Base-by-base conservation (phyloP, 2,888 invertebrate species). In the Oscheius onirici region DNA sequence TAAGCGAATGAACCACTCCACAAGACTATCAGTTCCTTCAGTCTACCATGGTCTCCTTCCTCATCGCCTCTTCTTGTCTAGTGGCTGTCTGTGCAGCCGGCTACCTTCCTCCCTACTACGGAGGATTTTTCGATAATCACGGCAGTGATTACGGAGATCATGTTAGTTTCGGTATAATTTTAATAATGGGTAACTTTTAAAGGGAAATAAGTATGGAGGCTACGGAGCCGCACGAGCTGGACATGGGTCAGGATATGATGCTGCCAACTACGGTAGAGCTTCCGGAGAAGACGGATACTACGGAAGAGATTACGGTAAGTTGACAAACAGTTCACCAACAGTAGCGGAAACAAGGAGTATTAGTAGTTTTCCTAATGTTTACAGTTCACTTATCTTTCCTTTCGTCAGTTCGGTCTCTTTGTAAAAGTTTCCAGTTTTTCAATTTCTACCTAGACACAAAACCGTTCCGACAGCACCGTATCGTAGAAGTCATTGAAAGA, bases 61-160 rank as follows among this genome's bases (percentile, higher is more conserved):
- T 49, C 28, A 26, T 63, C 1, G 28, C 20, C 28, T 49, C 34
- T 20, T 44, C 63, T 1, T 13, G 26, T n/a, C 17, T 63, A 3
- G 46, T 49, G 2, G 49, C 17, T 28, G 63, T 49, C 17, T 24
- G 26, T 17, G 26, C 46, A 10, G 34, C 63, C n/a, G 63, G 11
- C 34, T 63, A 63, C 49, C 26, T 49, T 26, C 49, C 63, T 28
- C 63, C 49, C 11, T 63, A 63, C 26, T 63, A 63, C 26, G 63
- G 63, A 22, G 63, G 49, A n/a, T 63, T 49, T 28, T 63, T 63
- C 63, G 63, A 63, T 26, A 34, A 49, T n/a, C 63, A 49, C n/a
- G 63, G 49, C 10, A 63, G 46, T 49, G 49, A 63, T n/a, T 49
- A 28, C 24, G 46, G 3, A n/a, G 49, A 63, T 26, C 63, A 49